Evolutionary conservation across 2,113 vertebrate genomes (phyloP).

Genomic region (Paedocypris sp.): DNA sequence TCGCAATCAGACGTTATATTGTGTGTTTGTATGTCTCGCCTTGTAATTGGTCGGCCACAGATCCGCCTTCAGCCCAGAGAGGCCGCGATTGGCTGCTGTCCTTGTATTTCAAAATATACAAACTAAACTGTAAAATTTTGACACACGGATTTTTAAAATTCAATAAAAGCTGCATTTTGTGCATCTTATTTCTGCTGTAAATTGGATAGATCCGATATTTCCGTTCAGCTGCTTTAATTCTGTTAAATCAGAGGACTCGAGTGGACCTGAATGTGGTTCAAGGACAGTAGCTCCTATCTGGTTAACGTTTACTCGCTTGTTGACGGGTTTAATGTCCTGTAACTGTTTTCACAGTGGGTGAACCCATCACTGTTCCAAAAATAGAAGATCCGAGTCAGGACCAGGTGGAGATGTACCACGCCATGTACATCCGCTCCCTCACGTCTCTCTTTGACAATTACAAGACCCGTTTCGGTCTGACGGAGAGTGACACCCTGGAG

Average conservation of each 20-base stretch:
- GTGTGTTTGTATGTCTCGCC: no score
- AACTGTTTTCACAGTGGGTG: slow-evolving; percentile 70
- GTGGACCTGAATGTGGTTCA: neutral
- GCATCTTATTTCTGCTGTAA: no score
- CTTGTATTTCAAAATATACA: no score
- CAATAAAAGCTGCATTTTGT: no score
- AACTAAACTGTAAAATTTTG: no score
- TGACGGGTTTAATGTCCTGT: neutral
- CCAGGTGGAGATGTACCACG: slow-evolving; percentile 83
- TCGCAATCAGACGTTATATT: no score
- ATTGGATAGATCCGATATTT: no score
- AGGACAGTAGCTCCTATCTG: neutral
- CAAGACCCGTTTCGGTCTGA: slow-evolving; percentile 80
- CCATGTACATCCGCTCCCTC: slow-evolving; percentile 77
- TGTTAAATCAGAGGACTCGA: neutral
- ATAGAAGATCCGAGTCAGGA: slow-evolving; percentile 70
- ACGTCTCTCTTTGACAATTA: slow-evolving; percentile 80
- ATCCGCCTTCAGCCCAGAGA: no score
- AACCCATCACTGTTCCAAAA: slow-evolving; percentile 88
- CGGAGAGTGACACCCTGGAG: slow-evolving; percentile 70
- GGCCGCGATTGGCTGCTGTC: no score
- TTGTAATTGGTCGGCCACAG: no score
- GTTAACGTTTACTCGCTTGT: neutral
- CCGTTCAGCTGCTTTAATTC: no score
- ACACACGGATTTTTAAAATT: no score